Evolutionary conservation across 30 jellyfish, hydroid and myxozoan species (phyloP).

Genomic region (Aurelia aurita complex sp. Pacific): DNA sequence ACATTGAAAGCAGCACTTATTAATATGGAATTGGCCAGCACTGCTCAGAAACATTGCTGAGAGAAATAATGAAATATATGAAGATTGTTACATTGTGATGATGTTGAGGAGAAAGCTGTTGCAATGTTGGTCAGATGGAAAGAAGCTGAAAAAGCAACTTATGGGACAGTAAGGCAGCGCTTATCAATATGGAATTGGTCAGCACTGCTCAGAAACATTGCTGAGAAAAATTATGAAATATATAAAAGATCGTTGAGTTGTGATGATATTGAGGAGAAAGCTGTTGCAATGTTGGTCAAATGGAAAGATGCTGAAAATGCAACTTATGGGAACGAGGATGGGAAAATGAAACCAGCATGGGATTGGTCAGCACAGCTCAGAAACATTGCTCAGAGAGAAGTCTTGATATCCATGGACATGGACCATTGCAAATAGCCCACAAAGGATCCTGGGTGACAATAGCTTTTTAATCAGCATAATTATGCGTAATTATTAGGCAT

Average conservation of each 20-base stretch:
- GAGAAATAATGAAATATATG: no score
- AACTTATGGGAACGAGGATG: background rate
- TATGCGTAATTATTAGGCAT: no score
- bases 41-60: conserved; percentile 78
- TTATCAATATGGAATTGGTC: conserved; percentile 18
- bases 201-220: conserved; percentile 67
- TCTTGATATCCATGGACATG: no score
- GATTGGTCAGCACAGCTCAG: conserved; percentile 25
- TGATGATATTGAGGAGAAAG: conserved; percentile 84
- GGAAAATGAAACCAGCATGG: conserved; percentile 45
- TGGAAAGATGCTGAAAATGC: conserved; percentile 82
- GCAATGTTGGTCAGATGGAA: conserved; percentile 87
- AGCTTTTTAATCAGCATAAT: no score
- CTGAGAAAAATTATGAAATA: background rate
- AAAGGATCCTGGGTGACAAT: no score
- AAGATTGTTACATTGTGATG: conserved; percentile 55
- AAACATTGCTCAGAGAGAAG: conserved; percentile 36
- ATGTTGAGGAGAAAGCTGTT: conserved; percentile 77
- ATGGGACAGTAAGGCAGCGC: conserved; percentile 35
- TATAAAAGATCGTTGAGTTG: conserved; percentile 6
- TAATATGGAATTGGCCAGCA: conserved; percentile 53
- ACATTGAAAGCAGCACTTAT: conserved; percentile 46
- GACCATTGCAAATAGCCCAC: no score
- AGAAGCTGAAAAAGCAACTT: conserved; percentile 58
- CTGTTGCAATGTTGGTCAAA: conserved; percentile 78